Evolutionary conservation across 2,113 vertebrate genomes (phyloP), one percentile per base, ranked within the genome.

Genomic region (Raja brachyura): DNA sequence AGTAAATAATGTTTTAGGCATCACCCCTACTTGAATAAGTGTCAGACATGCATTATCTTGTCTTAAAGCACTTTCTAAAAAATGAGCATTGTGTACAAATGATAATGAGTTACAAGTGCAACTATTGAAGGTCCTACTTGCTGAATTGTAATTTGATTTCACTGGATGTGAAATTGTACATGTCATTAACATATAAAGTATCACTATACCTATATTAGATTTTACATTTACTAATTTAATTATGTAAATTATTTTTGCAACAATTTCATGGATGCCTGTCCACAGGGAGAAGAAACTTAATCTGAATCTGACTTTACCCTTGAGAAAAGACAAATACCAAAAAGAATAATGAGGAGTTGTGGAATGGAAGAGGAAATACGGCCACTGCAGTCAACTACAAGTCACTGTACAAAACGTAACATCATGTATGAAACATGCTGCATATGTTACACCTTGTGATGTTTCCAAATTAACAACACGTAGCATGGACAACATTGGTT

Each of bases 141-240:
- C 31, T 90, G 66, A 70, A 8, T 39, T 39, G 14, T 33, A 8
- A 14, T 33, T 33, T 33, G 66, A 70, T 70, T 63, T 90, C 88
- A 39, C 13, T 11, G 33, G 31, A 70, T 70, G 93, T 94, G 96
- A 68, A 68, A 94, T 93, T 96, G 95, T 93, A 94, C 94, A 94
- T 94, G 83, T 96, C 97, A 97, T 97, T 96, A 97, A 97, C 96
- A 96, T 96, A 96, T 95, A 97, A 98, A 98, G 97, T 94, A 95
- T 93, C 94, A 94, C 93, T 93, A 93, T 94, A 93, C 94, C 95
- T 94, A 93, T 93, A 94, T 96, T 94, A 95, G 94, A 95, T 95
- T 94, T 97, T 97, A 97, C 95, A 97, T 97, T 96, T 68, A 90
- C 13, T 39, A 28, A 94, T 95, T 97, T 96, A 96, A 97, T 95